These are phyloP conservation scores for Laothoe populi DNA, from an alignment of 2,888 invertebrate species.

Conservation along the genomic window DNA sequence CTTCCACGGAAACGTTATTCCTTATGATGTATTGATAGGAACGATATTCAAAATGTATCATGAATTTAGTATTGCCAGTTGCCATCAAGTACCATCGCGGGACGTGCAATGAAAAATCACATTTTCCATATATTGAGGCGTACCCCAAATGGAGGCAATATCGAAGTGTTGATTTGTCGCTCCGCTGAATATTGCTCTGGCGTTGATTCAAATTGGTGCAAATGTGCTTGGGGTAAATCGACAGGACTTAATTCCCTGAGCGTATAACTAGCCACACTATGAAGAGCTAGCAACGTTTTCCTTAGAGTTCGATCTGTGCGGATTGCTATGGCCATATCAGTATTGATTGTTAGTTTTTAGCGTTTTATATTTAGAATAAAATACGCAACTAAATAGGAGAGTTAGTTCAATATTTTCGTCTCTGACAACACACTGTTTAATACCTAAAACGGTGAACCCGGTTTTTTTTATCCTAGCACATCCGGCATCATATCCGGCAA, in stretches of 20 bases:
- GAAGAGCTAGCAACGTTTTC: slow-evolving; percentile 44
- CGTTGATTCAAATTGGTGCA: slow-evolving; percentile 77
- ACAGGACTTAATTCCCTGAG: slow-evolving; percentile 58
- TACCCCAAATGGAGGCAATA: slow-evolving; percentile 82
- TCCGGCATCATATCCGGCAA: too few species aligned
- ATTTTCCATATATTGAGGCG: slow-evolving; percentile 78
- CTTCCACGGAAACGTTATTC: background rate
- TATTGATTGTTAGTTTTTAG: too few species aligned
- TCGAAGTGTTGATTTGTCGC: slow-evolving; percentile 83
- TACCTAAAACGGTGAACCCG: too few species aligned
- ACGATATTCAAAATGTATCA: background rate
- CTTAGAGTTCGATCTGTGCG: slow-evolving; percentile 32
- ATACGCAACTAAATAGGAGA: too few species aligned
- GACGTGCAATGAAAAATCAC: slow-evolving; percentile 69
- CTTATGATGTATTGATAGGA: background rate
- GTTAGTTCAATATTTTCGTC: too few species aligned
- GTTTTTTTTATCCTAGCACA: too few species aligned
- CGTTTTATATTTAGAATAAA: too few species aligned
- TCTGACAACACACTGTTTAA: too few species aligned
- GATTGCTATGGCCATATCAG: background rate
- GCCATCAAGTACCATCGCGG: slow-evolving; percentile 24
- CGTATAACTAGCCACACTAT: slow-evolving; percentile 37
- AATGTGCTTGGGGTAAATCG: slow-evolving; percentile 62
- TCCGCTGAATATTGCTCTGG: slow-evolving; percentile 79
- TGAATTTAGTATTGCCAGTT: background rate